Evolutionary conservation across 2,888 invertebrate genomes (phyloP).

Genomic region (Monochamus alternatus): DNA sequence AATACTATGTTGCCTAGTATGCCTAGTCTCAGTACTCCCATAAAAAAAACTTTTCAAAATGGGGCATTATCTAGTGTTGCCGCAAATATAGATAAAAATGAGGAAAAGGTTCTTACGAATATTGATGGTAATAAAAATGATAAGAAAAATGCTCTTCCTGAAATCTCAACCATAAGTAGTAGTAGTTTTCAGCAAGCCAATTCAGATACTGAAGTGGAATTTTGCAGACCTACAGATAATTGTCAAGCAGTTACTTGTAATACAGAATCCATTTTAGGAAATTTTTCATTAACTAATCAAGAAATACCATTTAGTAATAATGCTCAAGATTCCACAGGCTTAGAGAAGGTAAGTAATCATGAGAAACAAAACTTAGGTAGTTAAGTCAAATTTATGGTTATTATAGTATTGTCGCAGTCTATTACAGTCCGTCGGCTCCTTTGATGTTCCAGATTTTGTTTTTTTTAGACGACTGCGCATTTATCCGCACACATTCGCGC

Average conservation of each 20-base stretch:
- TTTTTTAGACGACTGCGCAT: too few species aligned
- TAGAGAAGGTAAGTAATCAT: too few species aligned
- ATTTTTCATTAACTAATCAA: slow-evolving; percentile 2
- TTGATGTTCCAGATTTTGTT: too few species aligned
- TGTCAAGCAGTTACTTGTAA: slow-evolving; percentile 39
- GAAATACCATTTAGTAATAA: not conserved
- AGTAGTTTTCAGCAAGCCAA: slow-evolving; percentile 50
- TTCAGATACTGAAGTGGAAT: slow-evolving; percentile 49
- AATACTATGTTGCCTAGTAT: slow-evolving; percentile 65
- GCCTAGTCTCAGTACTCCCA: slow-evolving; percentile 63
- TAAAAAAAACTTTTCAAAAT: slow-evolving; percentile 50
- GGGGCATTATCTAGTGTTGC: slow-evolving; percentile 21
- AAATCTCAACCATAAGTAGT: slow-evolving; percentile 52
- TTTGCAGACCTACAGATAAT: slow-evolving; percentile 43
- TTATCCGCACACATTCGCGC: too few species aligned
- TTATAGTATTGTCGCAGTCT: too few species aligned
- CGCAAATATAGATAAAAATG: slow-evolving; percentile 13
- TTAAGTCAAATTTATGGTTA: too few species aligned
- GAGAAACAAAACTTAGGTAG: too few species aligned
- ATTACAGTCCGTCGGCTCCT: too few species aligned
- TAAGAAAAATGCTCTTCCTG: slow-evolving; percentile 21
- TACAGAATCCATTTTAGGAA: slow-evolving; percentile 2
- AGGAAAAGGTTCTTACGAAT: slow-evolving; percentile 7
- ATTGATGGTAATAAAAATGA: slow-evolving; percentile 1
- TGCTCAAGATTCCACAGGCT: not conserved